phyloP scores from a whole-genome alignment of 2,797 vertebrate genomes.

The Girardinus metallicus region DNA sequence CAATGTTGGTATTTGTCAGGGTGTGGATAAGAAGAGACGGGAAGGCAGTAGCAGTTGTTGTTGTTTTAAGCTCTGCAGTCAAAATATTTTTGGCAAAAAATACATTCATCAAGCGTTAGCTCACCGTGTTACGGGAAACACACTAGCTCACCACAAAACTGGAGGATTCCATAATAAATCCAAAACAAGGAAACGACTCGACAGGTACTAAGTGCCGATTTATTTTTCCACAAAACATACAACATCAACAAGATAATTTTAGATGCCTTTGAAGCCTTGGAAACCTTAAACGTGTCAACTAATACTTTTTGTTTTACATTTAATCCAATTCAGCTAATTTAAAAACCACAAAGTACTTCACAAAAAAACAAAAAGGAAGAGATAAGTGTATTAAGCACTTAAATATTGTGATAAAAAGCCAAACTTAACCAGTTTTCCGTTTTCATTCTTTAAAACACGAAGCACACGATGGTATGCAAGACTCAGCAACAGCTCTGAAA shows the following conservation, averaged over 20 bases:
- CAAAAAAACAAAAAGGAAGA: too few relatives aligned
- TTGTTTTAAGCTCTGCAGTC: conserved; percentile 71
- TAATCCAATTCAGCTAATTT: neutral
- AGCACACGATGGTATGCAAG: neutral
- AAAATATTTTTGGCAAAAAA: conserved; percentile 65
- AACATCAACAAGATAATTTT: neutral
- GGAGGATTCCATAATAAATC: conserved; percentile 57
- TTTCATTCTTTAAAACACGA: neutral
- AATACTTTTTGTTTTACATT: neutral
- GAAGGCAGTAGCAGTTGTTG: conserved; percentile 58
- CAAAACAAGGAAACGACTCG: conserved; percentile 33
- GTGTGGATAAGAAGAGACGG: conserved; percentile 54
- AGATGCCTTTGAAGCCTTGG: neutral
- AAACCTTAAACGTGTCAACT: neutral
- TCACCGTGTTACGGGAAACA: conserved; percentile 41
- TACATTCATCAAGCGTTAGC: conserved; percentile 47
- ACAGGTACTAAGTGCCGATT: neutral
- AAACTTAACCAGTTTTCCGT: neutral
- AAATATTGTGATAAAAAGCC: neutral
- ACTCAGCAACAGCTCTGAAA: neutral
- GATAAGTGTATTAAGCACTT: neutral
- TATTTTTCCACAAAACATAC: neutral
- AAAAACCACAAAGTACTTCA: neutral
- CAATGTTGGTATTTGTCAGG: conserved; percentile 78
- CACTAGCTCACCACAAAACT: conserved; percentile 59